These are phyloP conservation scores for Chaetodon trifasciatus DNA, from an alignment of 2,797 vertebrate genomes.

Conservation along the genomic window DNA sequence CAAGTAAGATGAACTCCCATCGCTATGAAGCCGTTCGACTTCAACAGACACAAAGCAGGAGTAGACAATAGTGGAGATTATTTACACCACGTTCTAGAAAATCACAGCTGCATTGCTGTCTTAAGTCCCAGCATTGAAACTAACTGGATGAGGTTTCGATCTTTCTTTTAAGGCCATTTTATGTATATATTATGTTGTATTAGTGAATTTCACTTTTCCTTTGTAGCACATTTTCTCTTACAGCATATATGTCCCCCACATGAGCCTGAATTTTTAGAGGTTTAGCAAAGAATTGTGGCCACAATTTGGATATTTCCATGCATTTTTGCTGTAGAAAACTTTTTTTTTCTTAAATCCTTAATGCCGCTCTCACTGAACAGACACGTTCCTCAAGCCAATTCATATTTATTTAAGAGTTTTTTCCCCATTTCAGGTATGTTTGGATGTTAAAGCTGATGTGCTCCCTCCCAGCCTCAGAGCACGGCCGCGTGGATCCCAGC, in stretches of 20 bases:
- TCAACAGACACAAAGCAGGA: background rate
- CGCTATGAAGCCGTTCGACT: background rate
- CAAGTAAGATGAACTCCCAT: background rate
- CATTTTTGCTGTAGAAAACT: background rate
- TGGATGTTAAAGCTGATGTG: background rate
- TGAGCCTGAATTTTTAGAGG: slow-evolving; percentile 33
- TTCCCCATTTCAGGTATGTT: background rate
- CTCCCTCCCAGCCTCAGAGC: slow-evolving; percentile 7
- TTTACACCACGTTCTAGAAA: background rate
- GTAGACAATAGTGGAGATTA: background rate
- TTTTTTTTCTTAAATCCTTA: background rate
- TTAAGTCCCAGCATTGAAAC: background rate
- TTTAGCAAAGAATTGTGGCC: background rate
- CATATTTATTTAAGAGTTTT: slow-evolving; percentile 1
- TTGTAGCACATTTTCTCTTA: slow-evolving; percentile 6
- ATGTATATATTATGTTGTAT: background rate
- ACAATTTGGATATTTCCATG: background rate
- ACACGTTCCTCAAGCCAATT: background rate
- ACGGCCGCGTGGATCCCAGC: slow-evolving; percentile 6
- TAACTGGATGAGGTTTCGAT: background rate
- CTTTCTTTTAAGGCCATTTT: background rate
- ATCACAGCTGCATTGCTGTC: background rate
- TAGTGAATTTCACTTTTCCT: background rate
- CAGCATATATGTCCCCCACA: background rate
- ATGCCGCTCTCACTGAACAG: background rate